phyloP scores from a whole-genome alignment of 2,888 invertebrate genomes.

The Furcula furcula region DNA sequence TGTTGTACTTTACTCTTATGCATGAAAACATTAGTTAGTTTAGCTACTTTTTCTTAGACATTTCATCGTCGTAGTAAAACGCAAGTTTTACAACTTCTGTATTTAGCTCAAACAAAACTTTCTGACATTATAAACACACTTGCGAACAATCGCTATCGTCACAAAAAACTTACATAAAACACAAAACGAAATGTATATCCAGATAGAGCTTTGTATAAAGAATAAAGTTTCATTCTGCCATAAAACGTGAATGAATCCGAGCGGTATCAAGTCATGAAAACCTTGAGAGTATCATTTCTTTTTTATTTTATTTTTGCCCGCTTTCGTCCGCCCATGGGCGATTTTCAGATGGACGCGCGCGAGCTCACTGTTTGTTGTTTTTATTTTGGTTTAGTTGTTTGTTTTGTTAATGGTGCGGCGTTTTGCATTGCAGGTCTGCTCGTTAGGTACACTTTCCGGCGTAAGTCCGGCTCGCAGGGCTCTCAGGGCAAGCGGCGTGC shows the following conservation, averaged over 20 bases:
- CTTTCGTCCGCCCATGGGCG: constrained; percentile 75
- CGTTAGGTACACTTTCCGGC: constrained; percentile 83
- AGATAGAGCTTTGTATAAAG: constrained; percentile 25
- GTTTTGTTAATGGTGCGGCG: constrained; percentile 80
- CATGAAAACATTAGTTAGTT: constrained; percentile 21
- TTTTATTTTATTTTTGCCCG: constrained; percentile 67
- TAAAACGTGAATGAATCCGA: constrained; percentile 63
- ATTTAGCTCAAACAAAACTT: constrained; percentile 61
- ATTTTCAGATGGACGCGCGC: constrained; percentile 78
- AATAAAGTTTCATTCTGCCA: constrained; percentile 55
- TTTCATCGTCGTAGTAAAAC: constrained; percentile 14
- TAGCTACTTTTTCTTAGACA: constrained; percentile 16
- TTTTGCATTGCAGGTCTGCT: constrained; percentile 83
- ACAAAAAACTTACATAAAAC: constrained; percentile 45
- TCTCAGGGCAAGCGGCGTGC: constrained; percentile 77
- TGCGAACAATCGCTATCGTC: constrained; percentile 39
- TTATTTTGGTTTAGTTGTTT: constrained; percentile 66
- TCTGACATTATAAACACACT: constrained; percentile 32
- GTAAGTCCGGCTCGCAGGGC: constrained; percentile 80
- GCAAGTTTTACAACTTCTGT: constrained; percentile 43
- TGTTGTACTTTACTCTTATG: constrained; percentile 9
- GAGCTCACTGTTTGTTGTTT: constrained; percentile 60
- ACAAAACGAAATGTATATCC: constrained; percentile 42
- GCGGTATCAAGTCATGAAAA: constrained; percentile 66
- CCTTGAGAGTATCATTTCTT: constrained; percentile 59